phyloP scores from a whole-genome alignment of 2,888 invertebrate genomes.

The Adineta ricciae region DNA sequence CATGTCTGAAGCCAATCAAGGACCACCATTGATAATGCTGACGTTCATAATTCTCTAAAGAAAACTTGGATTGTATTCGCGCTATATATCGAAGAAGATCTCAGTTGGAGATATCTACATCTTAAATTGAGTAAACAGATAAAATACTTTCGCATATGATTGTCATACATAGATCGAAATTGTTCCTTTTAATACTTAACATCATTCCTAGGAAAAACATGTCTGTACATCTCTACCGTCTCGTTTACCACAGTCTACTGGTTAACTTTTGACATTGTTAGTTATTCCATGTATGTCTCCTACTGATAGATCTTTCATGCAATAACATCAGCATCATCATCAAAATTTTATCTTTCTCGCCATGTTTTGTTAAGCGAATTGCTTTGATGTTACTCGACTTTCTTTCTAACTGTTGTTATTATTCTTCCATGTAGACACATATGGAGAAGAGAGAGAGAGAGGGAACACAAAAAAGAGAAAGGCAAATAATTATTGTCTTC shows the following conservation, averaged over 20 bases:
- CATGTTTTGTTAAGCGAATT: neutral
- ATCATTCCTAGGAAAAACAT: neutral
- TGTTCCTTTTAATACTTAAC: neutral
- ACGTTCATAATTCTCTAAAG: neutral
- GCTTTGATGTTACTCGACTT: neutral
- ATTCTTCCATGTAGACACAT: neutral
- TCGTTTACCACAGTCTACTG: neutral
- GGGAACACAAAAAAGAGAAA: neutral
- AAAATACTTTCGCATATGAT: neutral
- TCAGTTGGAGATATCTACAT: too few relatives aligned
- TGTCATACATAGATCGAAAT: too few relatives aligned
- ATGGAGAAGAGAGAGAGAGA: neutral
- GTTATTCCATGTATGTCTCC: neutral
- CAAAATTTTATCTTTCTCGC: neutral
- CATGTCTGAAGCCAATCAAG: conserved; percentile 17
- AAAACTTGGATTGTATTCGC: neutral
- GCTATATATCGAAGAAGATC: too few relatives aligned
- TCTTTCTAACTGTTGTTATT: neutral
- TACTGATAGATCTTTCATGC: neutral
- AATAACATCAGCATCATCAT: neutral
- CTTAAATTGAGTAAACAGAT: too few relatives aligned
- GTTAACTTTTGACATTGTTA: neutral
- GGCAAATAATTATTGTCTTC: conserved; percentile 36
- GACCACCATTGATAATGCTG: neutral
- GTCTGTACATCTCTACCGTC: neutral